Evolutionary conservation across 2,797 vertebrate species (phyloP).

Genomic region (Intellagama lesueurii): DNA sequence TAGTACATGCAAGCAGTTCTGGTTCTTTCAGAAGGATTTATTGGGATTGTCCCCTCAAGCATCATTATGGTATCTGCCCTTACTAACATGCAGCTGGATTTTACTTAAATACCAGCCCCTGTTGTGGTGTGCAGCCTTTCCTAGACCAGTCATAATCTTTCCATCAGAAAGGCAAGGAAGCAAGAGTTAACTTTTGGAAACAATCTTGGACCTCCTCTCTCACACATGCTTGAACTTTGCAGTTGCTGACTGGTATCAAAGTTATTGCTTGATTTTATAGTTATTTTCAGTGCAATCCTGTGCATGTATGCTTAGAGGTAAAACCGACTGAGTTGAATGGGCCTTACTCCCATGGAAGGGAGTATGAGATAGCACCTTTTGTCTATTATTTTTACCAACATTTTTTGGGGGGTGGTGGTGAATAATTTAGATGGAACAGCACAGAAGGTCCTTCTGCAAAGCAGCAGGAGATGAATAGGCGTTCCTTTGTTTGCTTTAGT

Average conservation of each 20-base stretch:
- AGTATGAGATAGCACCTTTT: not conserved
- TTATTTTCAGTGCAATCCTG: not conserved
- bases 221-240: conserved; percentile 17
- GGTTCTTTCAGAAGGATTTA: conserved; percentile 45
- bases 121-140: conserved; percentile 45
- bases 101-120: conserved; percentile 36
- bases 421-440: conserved; percentile 47
- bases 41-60: conserved; percentile 40
- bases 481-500: conserved; percentile 18
- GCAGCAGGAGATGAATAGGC: conserved; percentile 52
- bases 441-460: conserved; percentile 31
- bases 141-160: conserved; percentile 63
- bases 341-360: not conserved
- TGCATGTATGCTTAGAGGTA: not conserved
- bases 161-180: conserved; percentile 57
- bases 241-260: not conserved
- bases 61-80: conserved; percentile 32
- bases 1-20: conserved; percentile 34
- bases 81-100: conserved; percentile 38
- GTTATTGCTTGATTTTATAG: not conserved
- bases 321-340: not conserved
- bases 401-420: not conserved
- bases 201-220: conserved; percentile 30
- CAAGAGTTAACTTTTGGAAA: conserved; percentile 47
- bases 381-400: not conserved